Conservation (phyloP, 2,888 invertebrate species). For the Xanthia icteritia region DNA sequence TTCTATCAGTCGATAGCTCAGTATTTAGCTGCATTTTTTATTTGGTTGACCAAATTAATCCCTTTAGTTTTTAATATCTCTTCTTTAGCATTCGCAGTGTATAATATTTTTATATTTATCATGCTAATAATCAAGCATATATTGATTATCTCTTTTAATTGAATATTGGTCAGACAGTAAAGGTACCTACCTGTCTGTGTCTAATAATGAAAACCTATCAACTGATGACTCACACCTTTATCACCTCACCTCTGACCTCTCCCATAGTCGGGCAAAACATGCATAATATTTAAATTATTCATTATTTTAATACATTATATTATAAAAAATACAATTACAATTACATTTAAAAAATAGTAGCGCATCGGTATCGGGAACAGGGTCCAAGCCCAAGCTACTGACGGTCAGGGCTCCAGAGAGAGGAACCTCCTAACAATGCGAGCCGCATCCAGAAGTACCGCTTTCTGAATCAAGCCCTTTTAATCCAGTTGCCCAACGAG, state of each 20-base stretch:
- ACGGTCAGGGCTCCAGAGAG: too few relatives aligned
- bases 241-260: conserved; percentile 21
- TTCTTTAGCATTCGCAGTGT: background rate
- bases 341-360: too few relatives aligned
- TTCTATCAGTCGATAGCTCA: too few relatives aligned
- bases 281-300: background rate
- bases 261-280: conserved; percentile 24
- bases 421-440: too few relatives aligned
- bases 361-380: too few relatives aligned
- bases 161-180: conserved; percentile 8
- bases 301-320: too few relatives aligned
- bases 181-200: conserved; percentile 5
- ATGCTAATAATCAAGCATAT: background rate
- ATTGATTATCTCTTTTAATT: background rate
- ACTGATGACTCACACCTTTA: conserved; percentile 10
- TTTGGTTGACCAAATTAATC: background rate
- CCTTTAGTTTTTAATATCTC: too few relatives aligned
- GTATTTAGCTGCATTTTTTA: background rate
- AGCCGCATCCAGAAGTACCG: too few relatives aligned
- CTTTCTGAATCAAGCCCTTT: too few relatives aligned
- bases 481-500: too few relatives aligned
- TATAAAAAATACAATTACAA: too few relatives aligned
- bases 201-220: conserved; percentile 3
- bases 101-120: background rate
- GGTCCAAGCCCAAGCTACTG: too few relatives aligned